Evolutionary conservation across 2,797 vertebrate species (phyloP).

Genomic region (Diplodus puntazzo): DNA sequence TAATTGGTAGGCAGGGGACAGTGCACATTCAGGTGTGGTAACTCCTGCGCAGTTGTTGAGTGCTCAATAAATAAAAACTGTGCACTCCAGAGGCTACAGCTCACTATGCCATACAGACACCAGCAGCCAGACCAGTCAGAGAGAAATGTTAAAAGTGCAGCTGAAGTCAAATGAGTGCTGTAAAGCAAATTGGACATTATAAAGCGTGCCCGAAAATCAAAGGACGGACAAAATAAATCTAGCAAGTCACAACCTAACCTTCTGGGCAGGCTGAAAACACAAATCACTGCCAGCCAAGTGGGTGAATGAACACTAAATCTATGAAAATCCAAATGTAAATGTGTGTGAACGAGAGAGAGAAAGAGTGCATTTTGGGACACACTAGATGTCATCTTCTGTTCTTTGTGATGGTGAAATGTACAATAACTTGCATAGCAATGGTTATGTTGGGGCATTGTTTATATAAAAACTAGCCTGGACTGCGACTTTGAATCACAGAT

Average conservation of each 20-base stretch:
- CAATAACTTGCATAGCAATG: background rate
- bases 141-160: constrained; percentile 4
- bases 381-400: background rate
- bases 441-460: background rate
- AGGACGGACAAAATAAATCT: background rate
- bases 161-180: constrained; percentile 1
- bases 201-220: constrained; percentile 8
- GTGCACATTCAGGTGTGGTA: constrained; percentile 1
- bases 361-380: background rate
- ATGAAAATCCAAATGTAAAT: background rate
- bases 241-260: background rate
- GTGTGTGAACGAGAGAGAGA: background rate
- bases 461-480: background rate
- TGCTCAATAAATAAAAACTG: constrained; percentile 15
- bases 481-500: too few relatives aligned
- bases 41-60: constrained; percentile 1
- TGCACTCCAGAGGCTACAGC: background rate
- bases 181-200: constrained; percentile 35
- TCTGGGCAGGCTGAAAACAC: constrained; percentile 5
- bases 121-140: constrained; percentile 15
- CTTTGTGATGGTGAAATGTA: background rate
- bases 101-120: background rate
- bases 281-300: background rate
- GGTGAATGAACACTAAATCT: constrained; percentile 9
- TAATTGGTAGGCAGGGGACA: constrained; percentile 28